These are phyloP conservation scores for Drosophila multiciliata DNA, from an alignment of 2,888 invertebrate species.

Conservation along the genomic window DNA sequence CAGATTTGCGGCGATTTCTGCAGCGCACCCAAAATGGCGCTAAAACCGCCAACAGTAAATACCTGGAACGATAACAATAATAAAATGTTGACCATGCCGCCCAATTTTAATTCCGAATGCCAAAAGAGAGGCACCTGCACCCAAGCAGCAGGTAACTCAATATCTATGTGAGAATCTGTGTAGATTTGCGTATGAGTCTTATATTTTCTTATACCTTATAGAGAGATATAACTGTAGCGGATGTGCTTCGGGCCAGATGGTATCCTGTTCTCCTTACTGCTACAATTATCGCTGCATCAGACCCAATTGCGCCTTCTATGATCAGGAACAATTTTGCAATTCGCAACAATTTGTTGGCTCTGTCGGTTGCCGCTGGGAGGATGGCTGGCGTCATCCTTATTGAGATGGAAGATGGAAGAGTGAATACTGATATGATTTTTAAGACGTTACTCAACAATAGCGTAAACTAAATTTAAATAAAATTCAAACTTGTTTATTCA, in stretches of 20 bases:
- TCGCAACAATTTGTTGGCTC: slow-evolving; percentile 32
- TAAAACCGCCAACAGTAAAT: slow-evolving; percentile 49
- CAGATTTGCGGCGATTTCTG: slow-evolving; percentile 76
- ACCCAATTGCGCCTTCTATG: slow-evolving; percentile 65
- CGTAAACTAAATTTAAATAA: background rate
- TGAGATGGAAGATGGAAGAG: background rate
- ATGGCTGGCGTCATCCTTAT: slow-evolving; percentile 62
- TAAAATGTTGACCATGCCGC: slow-evolving; percentile 59
- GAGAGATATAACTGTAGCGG: slow-evolving; percentile 71
- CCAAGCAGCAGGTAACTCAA: slow-evolving; percentile 43
- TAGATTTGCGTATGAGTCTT: background rate
- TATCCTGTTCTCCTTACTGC: slow-evolving; percentile 72
- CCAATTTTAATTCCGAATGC: slow-evolving; percentile 51
- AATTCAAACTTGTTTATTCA: background rate
- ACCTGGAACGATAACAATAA: slow-evolving; percentile 38
- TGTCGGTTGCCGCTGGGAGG: slow-evolving; percentile 62
- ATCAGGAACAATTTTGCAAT: slow-evolving; percentile 69
- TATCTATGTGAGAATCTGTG: background rate
- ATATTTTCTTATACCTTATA: background rate
- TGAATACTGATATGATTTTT: background rate
- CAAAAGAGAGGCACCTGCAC: slow-evolving; percentile 42
- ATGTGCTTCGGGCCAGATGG: slow-evolving; percentile 50
- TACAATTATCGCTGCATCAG: slow-evolving; percentile 61
- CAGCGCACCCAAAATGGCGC: slow-evolving; percentile 63
- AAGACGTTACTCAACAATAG: background rate